Percentiles rank a stretch among this genome's conserved stretches.
These are phyloP conservation scores for Sycophila texana DNA, from an alignment of 2,888 invertebrate species.

Conservation along the genomic window DNA sequence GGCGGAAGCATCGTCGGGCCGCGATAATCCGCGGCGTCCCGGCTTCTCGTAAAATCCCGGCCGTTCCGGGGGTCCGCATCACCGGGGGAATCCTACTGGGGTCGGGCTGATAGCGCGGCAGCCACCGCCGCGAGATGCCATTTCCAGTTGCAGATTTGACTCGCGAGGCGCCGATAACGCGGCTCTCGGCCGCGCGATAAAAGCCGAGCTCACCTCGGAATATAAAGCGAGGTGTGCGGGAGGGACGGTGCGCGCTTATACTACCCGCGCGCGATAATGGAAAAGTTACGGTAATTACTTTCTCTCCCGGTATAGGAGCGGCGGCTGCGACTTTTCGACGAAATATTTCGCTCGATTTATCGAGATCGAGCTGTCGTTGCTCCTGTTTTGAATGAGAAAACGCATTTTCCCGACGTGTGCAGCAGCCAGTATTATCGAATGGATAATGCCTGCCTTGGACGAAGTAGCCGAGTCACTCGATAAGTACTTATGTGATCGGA, in stretches of 20 bases:
- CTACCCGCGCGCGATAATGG: not conserved
- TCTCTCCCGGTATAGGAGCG: not conserved
- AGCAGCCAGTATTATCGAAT: not conserved
- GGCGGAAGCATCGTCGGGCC: not conserved
- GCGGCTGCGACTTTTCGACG: too few species aligned
- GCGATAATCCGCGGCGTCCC: slow-evolving; percentile 43
- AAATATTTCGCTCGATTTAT: too few species aligned
- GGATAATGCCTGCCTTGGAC: not conserved
- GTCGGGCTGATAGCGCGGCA: slow-evolving; percentile 52
- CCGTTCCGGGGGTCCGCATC: slow-evolving; percentile 45
- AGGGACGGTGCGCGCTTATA: not conserved
- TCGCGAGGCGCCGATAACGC: slow-evolving; percentile 51
- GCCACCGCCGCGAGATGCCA: slow-evolving; percentile 47
- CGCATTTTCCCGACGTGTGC: not conserved
- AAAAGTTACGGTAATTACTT: slow-evolving; percentile 7
- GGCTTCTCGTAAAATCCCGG: slow-evolving; percentile 51
- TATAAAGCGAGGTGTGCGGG: slow-evolving; percentile 40
- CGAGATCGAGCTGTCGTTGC: too few species aligned
- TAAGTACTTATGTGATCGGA: too few species aligned
- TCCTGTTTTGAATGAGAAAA: too few species aligned
- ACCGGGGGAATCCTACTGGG: slow-evolving; percentile 52
- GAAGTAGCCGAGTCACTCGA: too few species aligned
- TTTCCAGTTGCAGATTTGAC: slow-evolving; percentile 59
- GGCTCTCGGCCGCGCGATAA: slow-evolving; percentile 50
- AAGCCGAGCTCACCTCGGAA: slow-evolving; percentile 53